Evolutionary conservation across 1,140 invertebrate genomes (phyloP).

Genomic region (Calliopsis andreniformis): DNA sequence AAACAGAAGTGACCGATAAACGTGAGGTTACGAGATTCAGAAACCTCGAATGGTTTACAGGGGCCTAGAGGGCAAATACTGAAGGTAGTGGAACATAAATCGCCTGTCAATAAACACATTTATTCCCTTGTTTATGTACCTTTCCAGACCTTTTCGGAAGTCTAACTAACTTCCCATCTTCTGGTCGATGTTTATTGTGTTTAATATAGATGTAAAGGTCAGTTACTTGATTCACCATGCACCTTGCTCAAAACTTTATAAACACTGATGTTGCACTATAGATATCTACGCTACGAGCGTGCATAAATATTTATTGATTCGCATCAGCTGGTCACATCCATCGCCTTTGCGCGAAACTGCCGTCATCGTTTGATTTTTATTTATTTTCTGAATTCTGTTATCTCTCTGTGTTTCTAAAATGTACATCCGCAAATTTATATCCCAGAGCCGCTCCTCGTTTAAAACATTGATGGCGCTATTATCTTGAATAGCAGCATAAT

Average conservation of each 20-base stretch:
- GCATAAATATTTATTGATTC: slow-evolving; percentile 65
- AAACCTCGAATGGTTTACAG: background rate
- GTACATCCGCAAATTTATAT: too few species aligned
- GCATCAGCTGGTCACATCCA: slow-evolving; percentile 43
- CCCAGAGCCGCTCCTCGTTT: too few species aligned
- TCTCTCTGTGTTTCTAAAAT: too few species aligned
- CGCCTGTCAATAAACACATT: slow-evolving; percentile 7
- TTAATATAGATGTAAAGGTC: slow-evolving; percentile 44
- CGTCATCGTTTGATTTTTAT: background rate
- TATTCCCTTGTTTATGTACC: slow-evolving; percentile 7
- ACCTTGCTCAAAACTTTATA: slow-evolving; percentile 39
- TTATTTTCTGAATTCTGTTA: background rate
- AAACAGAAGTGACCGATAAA: background rate
- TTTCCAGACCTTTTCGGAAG: background rate
- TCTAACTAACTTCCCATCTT: too few species aligned
- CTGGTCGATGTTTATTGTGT: background rate
- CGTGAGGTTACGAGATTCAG: background rate
- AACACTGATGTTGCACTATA: background rate
- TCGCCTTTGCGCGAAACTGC: background rate
- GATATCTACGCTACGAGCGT: background rate
- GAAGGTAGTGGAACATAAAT: background rate
- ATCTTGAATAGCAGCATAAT: too few species aligned
- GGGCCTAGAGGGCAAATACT: background rate
- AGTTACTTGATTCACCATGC: slow-evolving; percentile 61
- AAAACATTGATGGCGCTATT: too few species aligned